Conservation (phyloP, 2,797 vertebrate species). For the Bradypus variegatus region DNA sequence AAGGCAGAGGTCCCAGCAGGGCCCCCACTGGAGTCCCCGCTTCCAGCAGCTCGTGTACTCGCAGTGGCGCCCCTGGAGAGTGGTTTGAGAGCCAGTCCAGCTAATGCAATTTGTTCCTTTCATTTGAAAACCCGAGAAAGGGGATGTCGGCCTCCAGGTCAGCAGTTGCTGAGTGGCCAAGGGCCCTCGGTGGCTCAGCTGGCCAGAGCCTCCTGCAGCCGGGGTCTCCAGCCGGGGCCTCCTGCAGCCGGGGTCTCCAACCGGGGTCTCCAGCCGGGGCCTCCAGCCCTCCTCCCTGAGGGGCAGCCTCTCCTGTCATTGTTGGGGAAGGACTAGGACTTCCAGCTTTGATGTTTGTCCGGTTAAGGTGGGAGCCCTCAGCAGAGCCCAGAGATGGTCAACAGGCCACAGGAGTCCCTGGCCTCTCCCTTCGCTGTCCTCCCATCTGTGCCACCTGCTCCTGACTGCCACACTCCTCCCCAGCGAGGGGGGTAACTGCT, state of each 20-base stretch:
- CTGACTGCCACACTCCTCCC: fast-evolving
- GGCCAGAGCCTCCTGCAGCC: no score
- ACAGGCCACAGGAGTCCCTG: not conserved
- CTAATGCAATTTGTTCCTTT: not conserved
- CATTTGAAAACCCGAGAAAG: not conserved
- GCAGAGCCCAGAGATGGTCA: not conserved
- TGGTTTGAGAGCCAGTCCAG: not conserved
- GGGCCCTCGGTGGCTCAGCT: fast-evolving
- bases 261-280: not conserved
- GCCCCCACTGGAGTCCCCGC: fast-evolving
- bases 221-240: not conserved
- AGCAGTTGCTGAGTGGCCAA: fast-evolving
- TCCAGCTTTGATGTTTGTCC: not conserved
- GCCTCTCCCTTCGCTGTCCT: not conserved
- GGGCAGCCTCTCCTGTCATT: fast-evolving
- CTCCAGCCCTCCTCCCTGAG: not conserved
- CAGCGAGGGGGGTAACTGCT: fast-evolving
- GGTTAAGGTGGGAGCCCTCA: no score
- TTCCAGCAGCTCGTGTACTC: not conserved
- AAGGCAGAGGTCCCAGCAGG: no score
- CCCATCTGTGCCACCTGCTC: not conserved
- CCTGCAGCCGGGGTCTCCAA: not conserved
- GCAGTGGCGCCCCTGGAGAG: fast-evolving
- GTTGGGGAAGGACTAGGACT: no score
- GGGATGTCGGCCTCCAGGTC: no score